Evolutionary conservation across 2,797 vertebrate species (phyloP).

Genomic region (Schizopygopsis malacanthus): DNA sequence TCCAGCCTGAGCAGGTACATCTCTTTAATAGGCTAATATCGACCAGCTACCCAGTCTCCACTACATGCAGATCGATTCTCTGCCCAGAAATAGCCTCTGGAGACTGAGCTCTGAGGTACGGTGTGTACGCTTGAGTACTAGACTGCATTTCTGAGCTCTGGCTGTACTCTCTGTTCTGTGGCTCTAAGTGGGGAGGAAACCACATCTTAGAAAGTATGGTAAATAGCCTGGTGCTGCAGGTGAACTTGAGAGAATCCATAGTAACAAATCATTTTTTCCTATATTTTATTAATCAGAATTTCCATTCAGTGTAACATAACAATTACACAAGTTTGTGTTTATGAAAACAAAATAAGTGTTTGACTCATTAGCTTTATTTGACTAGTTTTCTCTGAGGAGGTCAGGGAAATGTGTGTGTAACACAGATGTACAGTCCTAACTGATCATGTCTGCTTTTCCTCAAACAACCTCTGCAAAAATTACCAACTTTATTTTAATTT

Average conservation of each 20-base stretch:
- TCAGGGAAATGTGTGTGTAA: not conserved
- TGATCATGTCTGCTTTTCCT: not conserved
- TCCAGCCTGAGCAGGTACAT: constrained; percentile 47
- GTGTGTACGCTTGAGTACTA: constrained; percentile 1
- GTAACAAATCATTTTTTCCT: not conserved
- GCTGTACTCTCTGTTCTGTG: constrained; percentile 26
- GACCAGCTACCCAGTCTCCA: constrained; percentile 50
- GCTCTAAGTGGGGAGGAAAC: not conserved
- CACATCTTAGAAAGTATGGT: constrained; percentile 21
- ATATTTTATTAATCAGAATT: not conserved
- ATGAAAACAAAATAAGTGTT: not conserved
- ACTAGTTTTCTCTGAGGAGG: not conserved
- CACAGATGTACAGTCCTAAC: not conserved
- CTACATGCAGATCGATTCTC: constrained; percentile 54
- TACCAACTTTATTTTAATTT: not conserved
- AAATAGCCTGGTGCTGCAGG: constrained; percentile 5
- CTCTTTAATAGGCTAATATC: constrained; percentile 58
- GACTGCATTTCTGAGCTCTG: constrained; percentile 31
- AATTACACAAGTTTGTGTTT: not conserved
- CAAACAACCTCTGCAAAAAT: not conserved
- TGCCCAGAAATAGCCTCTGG: constrained; percentile 51
- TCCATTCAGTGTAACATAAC: constrained; percentile 2
- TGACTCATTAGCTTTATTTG: not conserved
- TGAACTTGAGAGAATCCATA: constrained; percentile 1
- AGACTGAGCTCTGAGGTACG: constrained; percentile 35